Percentiles rank a stretch among this genome's conserved stretches.
These are phyloP conservation scores for Caenorhabditis becei DNA, from an alignment of 2,888 invertebrate species.

Conservation along the genomic window DNA sequence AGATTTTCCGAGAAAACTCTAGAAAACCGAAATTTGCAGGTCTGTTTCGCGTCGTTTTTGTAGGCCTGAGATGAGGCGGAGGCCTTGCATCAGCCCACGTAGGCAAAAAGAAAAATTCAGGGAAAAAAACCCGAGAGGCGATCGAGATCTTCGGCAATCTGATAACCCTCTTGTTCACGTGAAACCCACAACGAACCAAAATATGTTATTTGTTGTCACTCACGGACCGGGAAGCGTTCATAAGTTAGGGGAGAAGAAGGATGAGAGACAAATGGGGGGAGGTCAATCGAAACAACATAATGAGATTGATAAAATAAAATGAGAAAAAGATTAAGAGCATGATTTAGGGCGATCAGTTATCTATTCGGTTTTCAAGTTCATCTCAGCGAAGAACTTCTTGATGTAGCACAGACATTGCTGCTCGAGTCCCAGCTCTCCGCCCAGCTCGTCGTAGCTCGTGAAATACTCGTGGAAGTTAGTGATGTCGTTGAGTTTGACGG, in stretches of 20 bases:
- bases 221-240: not conserved
- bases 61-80: not conserved
- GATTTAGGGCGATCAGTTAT: too few species aligned
- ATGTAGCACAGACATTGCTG: not conserved
- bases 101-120: not conserved
- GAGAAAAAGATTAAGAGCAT: not conserved
- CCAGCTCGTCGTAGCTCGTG: conserved; percentile 31
- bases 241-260: not conserved
- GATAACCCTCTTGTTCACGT: conserved; percentile 48
- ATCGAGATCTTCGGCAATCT: conserved; percentile 44
- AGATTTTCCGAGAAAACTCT: not conserved
- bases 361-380: conserved; percentile 29
- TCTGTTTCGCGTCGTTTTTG: not conserved
- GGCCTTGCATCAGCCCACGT: conserved; percentile 3
- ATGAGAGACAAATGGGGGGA: not conserved
- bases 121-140: conserved; percentile 10
- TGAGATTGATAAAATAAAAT: conserved; percentile 11
- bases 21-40: not conserved
- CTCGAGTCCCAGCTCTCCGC: conserved; percentile 40
- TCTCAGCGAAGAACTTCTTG: conserved; percentile 10
- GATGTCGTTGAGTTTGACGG: conserved; percentile 33
- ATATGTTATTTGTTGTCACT: conserved; percentile 40
- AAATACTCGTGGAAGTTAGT: conserved; percentile 42
- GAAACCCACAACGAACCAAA: conserved; percentile 39
- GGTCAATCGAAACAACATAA: conserved; percentile 14